Evolutionary conservation across 2,797 vertebrate species (phyloP), one percentile per base, ranked within the genome.

Genomic region (Sebastes variabilis): DNA sequence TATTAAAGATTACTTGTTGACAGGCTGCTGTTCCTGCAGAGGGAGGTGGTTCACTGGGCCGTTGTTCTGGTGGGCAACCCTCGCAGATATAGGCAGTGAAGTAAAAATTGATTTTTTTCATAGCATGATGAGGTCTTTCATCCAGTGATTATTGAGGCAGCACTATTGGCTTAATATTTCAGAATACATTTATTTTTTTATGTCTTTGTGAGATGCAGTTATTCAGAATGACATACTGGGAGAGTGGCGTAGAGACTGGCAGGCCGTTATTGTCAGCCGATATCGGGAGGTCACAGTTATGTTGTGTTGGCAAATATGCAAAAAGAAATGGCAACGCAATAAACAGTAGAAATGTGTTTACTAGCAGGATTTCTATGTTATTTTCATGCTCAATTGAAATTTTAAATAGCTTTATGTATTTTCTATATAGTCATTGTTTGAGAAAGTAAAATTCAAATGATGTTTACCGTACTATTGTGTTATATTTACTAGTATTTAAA

Each of bases 1-100:
- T 77, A 72, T 84, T 82, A 69, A 79, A 80, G 42, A 79, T 80
- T 71, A 60, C 46, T 59, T 81, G 73, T 36, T 75, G 81, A 87
- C 88, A 87, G 76, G 77, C 75, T 64, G 76, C 46, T 81, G 66
- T 60, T 85, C 56, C 59, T 4, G 24, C 58, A 24, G 27, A 79
- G 32, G 14, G 71, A 77, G 67, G 52, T 60, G 68, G 61, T 75
- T 82, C 16, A 72, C 30, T 24, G 29, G 30, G 58, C 20, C 6
- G 11, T 36, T 61, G 69, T 74, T 79, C 14, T 60, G 24, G 22
- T 76, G 70, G 25, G 67, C 58, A 67, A 30, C 52, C 18, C 25
- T 79, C 65, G 32, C 60, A 79, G 65, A 72, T 76, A 85, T 46
- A 72, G 14, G 62, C 61, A 18, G 66, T 42, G 72, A 78, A 67